A percentile compares a stretch with the other conserved stretches of the same genome.
These are phyloP conservation scores for Apodemus speciosus DNA, from an alignment of 2,113 vertebrate genomes.

Conservation along the genomic window DNA sequence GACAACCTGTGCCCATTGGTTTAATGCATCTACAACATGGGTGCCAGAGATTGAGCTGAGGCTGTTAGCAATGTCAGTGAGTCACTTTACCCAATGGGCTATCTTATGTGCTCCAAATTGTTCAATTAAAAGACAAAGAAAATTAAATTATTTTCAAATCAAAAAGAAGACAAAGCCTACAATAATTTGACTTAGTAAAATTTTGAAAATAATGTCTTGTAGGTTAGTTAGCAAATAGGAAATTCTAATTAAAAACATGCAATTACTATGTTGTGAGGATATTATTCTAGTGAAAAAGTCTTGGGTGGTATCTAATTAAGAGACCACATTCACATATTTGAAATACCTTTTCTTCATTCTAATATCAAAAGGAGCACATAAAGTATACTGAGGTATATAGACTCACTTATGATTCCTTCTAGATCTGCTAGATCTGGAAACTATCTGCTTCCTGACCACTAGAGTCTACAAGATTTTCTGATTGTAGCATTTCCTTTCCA, in stretches of 20 bases:
- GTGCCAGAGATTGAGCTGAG: background rate
- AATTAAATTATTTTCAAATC: background rate
- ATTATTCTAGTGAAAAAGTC: background rate
- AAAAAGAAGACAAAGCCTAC: background rate
- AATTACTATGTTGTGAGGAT: background rate
- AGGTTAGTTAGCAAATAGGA: background rate
- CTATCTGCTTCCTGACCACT: background rate
- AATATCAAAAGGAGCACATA: background rate
- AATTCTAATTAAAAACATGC: constrained; percentile 27
- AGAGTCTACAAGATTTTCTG: background rate
- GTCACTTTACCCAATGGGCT: background rate
- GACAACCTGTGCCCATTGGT: background rate
- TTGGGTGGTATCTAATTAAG: background rate
- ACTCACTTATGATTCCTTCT: background rate
- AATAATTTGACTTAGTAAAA: background rate
- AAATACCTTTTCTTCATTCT: background rate
- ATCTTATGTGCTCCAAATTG: background rate
- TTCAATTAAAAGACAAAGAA: background rate
- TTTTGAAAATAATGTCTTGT: background rate
- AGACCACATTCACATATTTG: background rate
- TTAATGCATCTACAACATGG: background rate
- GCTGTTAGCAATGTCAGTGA: background rate
- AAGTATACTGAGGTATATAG: background rate
- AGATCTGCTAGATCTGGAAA: too few species aligned
- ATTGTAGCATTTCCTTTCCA: background rate